Evolutionary conservation across 2,113 vertebrate genomes (phyloP), one percentile per base, ranked within the genome.

Genomic region (Hypomesus transpacificus): DNA sequence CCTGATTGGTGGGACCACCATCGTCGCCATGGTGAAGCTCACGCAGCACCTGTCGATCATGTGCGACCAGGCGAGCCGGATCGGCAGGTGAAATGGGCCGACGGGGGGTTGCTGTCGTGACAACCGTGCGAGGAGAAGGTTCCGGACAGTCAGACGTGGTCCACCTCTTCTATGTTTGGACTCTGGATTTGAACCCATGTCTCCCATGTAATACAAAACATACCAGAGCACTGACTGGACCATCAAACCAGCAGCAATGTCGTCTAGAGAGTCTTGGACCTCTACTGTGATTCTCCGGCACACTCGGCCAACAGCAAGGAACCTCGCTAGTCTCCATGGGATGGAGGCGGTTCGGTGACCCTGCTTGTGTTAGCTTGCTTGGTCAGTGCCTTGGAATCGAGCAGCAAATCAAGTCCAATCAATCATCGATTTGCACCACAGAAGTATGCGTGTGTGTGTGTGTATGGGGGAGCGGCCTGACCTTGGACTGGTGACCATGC

Each of bases 21-120:
- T 98, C 8, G 91, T 98, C 0, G 94, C 93, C 14, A 93, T 98
- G 96, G 96, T 98, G 57, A 98, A 98, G 84, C 91, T 98, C 82
- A 98, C 95, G 64, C 96, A 98, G n/a, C 95, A 96, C 85, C 91
- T 98, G 69, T 98, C 96, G 54, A 87, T 96, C 65, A 92, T 96
- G 83, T 95, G 94, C 3, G 95, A 98, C 58, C 92, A 93, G 60
- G 91, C 94, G 73, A 92, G 92, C 52, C 89, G 91, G 85, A 94
- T 96, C 81, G 95, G 91, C 80, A 94, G 91, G 92, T 97, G 93
- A 93, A 82, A 3, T 16, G n/a, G 8, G 60, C 2, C 14, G n/a
- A 51, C 56, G 50, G 31, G 54, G 17, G 28, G 21, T 56, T 3
- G 53, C 52, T 3, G 56, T 58, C 17, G 18, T 58, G 56, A n/a